A percentile compares a stretch with the other conserved stretches of the same genome.
phyloP scores from a whole-genome alignment of 2,888 invertebrate species.

The Lasiommata megera region DNA sequence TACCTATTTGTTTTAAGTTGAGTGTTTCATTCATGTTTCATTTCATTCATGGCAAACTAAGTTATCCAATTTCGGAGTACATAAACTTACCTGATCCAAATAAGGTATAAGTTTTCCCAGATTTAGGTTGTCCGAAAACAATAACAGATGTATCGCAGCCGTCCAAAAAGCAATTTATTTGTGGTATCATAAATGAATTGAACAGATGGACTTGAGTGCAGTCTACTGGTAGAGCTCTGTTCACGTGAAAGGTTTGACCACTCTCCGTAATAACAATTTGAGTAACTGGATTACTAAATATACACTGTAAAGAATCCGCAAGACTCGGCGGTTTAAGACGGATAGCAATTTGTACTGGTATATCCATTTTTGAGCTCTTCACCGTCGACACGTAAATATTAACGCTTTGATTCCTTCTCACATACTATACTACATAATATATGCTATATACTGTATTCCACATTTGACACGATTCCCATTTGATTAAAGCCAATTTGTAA shows the following conservation, averaged over 20 bases:
- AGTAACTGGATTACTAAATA: slow-evolving; percentile 81
- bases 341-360: slow-evolving; percentile 87
- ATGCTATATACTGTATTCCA: too few relatives aligned
- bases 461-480: too few relatives aligned
- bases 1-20: too few relatives aligned
- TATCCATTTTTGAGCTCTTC: slow-evolving; percentile 80
- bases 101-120: slow-evolving; percentile 88
- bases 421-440: neutral
- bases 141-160: slow-evolving; percentile 89
- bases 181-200: slow-evolving; percentile 83
- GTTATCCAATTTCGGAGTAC: too few relatives aligned
- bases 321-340: slow-evolving; percentile 83
- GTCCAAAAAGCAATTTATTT: slow-evolving; percentile 85
- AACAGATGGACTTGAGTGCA: slow-evolving; percentile 84
- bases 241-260: slow-evolving; percentile 80
- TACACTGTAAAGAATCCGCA: slow-evolving; percentile 78
- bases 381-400: neutral
- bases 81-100: slow-evolving; percentile 84
- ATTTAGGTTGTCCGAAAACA: slow-evolving; percentile 84
- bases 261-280: slow-evolving; percentile 82
- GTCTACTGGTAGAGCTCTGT: slow-evolving; percentile 78
- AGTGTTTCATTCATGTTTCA: too few relatives aligned
- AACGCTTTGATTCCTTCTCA: neutral
- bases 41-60: too few relatives aligned
- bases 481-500: too few relatives aligned